Evolutionary conservation across 92 coral and sea anemone genomes (phyloP), one percentile per base, ranked within the genome.

Genomic region (Siderastrea radians): DNA sequence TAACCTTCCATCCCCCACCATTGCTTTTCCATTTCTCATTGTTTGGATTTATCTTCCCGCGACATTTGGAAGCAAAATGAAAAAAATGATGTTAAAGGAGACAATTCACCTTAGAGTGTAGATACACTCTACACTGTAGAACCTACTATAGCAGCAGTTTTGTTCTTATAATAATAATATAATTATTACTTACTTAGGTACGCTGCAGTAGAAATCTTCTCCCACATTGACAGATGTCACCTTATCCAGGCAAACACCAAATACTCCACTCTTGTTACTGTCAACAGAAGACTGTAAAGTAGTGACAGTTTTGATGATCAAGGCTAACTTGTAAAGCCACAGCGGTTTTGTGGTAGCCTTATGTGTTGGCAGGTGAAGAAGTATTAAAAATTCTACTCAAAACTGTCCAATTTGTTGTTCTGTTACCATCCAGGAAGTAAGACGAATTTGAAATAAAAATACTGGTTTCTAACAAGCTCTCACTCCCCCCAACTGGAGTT

Each of bases 221-320:
- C 95, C 95, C 8, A 97, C 91, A 67, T 97, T 97, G 4, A 85
- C 85, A 6, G 94, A 85, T 55, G 92, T 82, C 71, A 92, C 97
- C 72, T 93, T 93, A 53, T 97, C 98, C 67, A 97, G 91, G 60
- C 89, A 84, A 48, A 87, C 91, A 8, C 99, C 99, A 89, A 97
- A 97, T n/a, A 97, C 96, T 12, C 93, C 94, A 77, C 78, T 92
- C 72, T 74, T 87, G 78, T 87, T 89, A 62, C 62, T 73, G 61
- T 84, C 72, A 38, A 49, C 64, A 6, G 73, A 60, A 7, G 77
- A 58, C 78, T 86, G 79, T 66, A 58, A 71, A 3, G 62, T 16
- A 64, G 44, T 3, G 2, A 53, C 38, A 65, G 26, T 65, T 16
- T 15, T 38, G 44, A 7, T n/a, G 5, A 49, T 50, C n/a, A n/a